A percentile compares a stretch with the other conserved stretches of the same genome.
Conservation (phyloP, 2,888 invertebrate species). For the Xanthia icteritia region DNA sequence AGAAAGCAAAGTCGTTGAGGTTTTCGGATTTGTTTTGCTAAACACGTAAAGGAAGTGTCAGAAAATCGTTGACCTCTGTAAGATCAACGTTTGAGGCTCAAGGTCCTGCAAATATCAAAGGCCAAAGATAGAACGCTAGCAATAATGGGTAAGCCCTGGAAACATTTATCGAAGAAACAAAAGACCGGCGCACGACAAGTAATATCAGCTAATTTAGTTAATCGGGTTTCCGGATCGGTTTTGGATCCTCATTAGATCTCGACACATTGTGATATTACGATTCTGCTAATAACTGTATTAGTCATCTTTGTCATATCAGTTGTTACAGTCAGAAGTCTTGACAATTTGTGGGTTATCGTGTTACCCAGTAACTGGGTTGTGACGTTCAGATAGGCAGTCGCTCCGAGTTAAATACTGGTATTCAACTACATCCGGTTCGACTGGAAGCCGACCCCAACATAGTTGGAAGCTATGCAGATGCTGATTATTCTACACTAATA, state of each 20-base stretch:
- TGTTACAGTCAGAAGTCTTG: neutral
- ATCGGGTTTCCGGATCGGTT: neutral
- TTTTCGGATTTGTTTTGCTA: neutral
- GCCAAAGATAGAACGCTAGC: neutral
- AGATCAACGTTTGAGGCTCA: neutral
- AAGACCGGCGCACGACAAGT: neutral
- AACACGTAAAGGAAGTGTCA: neutral
- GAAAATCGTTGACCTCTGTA: neutral
- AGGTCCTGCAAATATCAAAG: neutral
- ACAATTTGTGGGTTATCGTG: neutral
- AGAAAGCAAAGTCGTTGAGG: neutral
- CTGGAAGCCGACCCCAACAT: too few relatives aligned
- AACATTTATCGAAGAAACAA: conserved; percentile 24
- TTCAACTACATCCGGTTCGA: too few relatives aligned
- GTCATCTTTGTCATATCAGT: too few relatives aligned
- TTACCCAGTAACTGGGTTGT: neutral
- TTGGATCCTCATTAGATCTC: neutral
- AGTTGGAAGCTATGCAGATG: neutral
- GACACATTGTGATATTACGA: neutral
- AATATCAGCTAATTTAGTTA: neutral
- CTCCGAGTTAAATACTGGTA: neutral
- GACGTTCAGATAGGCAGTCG: neutral
- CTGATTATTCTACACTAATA: neutral
- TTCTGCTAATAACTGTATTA: neutral
- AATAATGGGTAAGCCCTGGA: neutral